Conservation (phyloP, 2,888 invertebrate genomes). For the Zelleria hepariella region DNA sequence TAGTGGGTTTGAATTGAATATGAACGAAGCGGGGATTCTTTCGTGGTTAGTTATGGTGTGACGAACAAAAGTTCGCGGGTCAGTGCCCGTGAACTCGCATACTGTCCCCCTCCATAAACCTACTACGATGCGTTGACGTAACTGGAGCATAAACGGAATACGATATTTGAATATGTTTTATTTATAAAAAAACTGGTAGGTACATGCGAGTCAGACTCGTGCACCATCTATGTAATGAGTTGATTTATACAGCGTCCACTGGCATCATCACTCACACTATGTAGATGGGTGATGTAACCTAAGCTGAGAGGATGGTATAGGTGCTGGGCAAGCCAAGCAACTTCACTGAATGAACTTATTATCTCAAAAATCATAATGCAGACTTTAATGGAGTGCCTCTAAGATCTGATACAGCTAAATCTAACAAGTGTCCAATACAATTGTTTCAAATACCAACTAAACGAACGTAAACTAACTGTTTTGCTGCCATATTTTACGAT, state of each 20-base stretch:
- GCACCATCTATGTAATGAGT: no score
- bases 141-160: background rate
- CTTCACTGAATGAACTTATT: no score
- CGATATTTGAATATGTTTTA: no score
- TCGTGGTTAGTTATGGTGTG: background rate
- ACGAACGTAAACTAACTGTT: conserved; percentile 3
- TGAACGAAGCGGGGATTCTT: background rate
- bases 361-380: no score
- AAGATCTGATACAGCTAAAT: background rate
- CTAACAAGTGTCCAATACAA: background rate
- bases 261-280: no score
- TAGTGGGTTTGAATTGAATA: background rate
- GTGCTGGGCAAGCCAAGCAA: no score
- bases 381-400: no score
- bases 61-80: conserved; percentile 28
- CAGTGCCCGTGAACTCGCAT: conserved; percentile 60
- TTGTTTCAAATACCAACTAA: background rate
- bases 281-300: no score
- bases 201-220: background rate
- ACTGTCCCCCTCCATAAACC: background rate
- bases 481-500: background rate
- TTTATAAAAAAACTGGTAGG: background rate
- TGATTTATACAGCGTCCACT: no score
- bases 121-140: background rate
- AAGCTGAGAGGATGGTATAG: no score